Base-by-base conservation (phyloP, 2,888 invertebrate genomes). In the Lacanobia oleracea region DNA sequence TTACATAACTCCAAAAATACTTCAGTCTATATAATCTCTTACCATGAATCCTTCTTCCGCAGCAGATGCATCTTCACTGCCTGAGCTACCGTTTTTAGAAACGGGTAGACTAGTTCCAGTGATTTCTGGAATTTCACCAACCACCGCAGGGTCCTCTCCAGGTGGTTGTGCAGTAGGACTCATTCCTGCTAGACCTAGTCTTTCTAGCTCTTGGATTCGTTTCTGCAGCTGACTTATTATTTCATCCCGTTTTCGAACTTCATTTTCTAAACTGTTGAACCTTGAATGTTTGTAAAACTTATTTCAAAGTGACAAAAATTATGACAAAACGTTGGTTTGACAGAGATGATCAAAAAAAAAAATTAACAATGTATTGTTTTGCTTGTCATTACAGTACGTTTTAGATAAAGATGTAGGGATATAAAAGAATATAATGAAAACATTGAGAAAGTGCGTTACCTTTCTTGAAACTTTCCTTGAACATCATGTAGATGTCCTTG, bases 241-340 rank as follows among this genome's bases (percentile, higher is more conserved):
- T 88, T 97, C 97, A 90, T 98, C 98, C 51, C 98, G 96, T 87
- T 97, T 97, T 48, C 97, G 96, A n/a, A 98, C 97, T 93, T 98
- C 98, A 77, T 97, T 96, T 92, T 98, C 98, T 91, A 98, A 95
- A 80, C 97, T 97, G 74, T 97, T 97, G 89, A 98, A 98, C 72
- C 98, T 96, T 33, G 43, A 72, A 70, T 40, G 7, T 51, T 45
- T 40, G 45, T 21, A 48, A 50, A 12, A 16, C 1, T 50, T 3
- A 40, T 59, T 59, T 43, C 8, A 23, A 53, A 16, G 0, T 3
- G 27, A 27, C 18, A 27, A 48, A 18, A 23, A 45, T 27, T 43
- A 8, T 16, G n/a, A 16, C 16, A 7, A 60, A 60, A 59, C 6
- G n/a, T n/a, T 23, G 23, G 16, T 7, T 53, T 53, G 23, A 2